Base-by-base conservation (phyloP, 2,113 vertebrate genomes). In the Calyptommatus sinebrachiatus region DNA sequence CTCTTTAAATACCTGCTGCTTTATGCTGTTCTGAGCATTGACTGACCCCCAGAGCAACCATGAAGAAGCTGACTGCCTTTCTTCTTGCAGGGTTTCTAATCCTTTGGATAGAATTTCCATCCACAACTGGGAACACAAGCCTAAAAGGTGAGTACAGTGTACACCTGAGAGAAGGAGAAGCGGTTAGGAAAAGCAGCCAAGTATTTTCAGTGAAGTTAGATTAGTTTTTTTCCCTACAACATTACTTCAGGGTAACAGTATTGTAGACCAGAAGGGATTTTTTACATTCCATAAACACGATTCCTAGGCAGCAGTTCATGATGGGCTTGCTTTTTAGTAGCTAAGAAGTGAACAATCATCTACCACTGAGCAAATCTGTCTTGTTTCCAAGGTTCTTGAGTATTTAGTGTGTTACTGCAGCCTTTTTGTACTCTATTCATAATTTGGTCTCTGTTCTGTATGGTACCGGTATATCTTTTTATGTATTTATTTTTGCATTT, bases 101-200 rank as follows among this genome's bases (percentile, higher is more conserved):
- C 35, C 73, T 81, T 48, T 75, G 65, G 79, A 75, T 29, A 21
- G 73, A 69, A 62, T 61, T 81, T 60, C 79, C 79, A 12, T 50
- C 45, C 24, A 53, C 45, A 1, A 35, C 70, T 68, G 29, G 20
- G 31, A 66, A 8, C 70, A 80, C 28, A 53, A 8, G 46, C n/a
- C 53, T 18, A 71, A 8, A 1, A 71, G 60, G 68, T 79, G 35
- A 62, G 68, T 12, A 63, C 16, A 62, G 62, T 0, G 0, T 24
- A 41, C 7, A 48, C 3, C 41, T 31, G 41, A 6, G 28, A 62
- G 62, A 1, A 3, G 35, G 41, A 57, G n/a, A 18, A 14, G 12
- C 10, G n/a, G 5, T 24, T 2, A 41, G 77, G 48, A 26, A 46
- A 60, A 60, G 29, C 16, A 35, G 65, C 66, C 22, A 60, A 9